These are phyloP conservation scores for Tenrec ecaudatus DNA, from an alignment of 2,113 vertebrate genomes.

Conservation along the genomic window DNA sequence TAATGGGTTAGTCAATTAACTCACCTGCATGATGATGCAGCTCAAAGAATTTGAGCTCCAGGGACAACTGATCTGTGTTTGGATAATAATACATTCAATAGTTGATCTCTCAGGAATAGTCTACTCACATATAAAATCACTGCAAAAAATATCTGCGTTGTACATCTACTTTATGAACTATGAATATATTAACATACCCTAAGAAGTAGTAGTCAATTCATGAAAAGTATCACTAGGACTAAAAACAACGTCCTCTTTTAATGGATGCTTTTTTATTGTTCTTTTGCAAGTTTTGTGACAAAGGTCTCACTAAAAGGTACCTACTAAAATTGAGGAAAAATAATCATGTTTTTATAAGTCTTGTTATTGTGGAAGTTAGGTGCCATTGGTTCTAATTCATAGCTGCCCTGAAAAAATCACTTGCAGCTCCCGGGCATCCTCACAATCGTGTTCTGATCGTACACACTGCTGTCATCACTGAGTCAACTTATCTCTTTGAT, in stretches of 20 bases:
- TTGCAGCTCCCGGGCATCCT: too few relatives aligned
- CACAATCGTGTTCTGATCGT: too few relatives aligned
- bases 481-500: too few relatives aligned
- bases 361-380: too few relatives aligned
- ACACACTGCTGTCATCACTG: too few relatives aligned
- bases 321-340: too few relatives aligned
- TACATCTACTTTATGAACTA: conserved; percentile 8
- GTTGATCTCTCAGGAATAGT: background rate
- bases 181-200: background rate
- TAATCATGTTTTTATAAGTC: too few relatives aligned
- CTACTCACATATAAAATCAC: background rate
- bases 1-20: background rate
- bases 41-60: background rate
- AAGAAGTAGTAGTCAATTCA: background rate
- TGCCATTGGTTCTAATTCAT: too few relatives aligned
- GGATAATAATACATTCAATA: background rate
- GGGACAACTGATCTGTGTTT: background rate
- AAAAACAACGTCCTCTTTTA: background rate
- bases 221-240: background rate
- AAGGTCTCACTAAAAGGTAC: too few relatives aligned
- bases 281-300: too few relatives aligned
- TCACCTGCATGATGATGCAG: background rate
- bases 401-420: too few relatives aligned
- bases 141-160: background rate
- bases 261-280: too few relatives aligned